Percentiles rank a stretch among this genome's conserved stretches.
Evolutionary conservation across 2,888 invertebrate genomes (phyloP).

Genomic region (Dryobota labecula): DNA sequence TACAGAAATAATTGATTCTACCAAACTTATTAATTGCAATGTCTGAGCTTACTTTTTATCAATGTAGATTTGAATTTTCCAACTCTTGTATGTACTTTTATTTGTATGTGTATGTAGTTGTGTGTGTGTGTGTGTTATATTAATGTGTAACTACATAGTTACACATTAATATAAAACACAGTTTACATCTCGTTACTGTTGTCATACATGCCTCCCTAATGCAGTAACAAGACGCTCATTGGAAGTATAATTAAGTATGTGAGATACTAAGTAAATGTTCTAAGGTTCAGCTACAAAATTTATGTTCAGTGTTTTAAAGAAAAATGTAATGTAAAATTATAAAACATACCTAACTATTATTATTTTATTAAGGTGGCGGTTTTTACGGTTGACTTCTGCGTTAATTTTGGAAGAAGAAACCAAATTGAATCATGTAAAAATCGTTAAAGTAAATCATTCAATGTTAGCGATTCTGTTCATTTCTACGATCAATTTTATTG

Average conservation of each 20-base stretch:
- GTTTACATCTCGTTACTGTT: slow-evolving; percentile 10
- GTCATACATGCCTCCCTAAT: slow-evolving; percentile 9
- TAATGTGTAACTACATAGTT: background rate
- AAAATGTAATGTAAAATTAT: background rate
- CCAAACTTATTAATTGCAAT: background rate
- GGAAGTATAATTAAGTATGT: slow-evolving; percentile 20
- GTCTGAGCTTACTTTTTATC: too few relatives aligned
- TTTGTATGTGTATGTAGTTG: too few relatives aligned
- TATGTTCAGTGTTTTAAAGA: background rate
- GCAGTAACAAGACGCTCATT: slow-evolving; percentile 48
- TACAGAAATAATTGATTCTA: background rate
- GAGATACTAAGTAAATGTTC: slow-evolving; percentile 20
- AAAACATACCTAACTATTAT: background rate
- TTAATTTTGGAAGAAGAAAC: background rate
- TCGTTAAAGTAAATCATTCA: background rate
- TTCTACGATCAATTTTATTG: slow-evolving; percentile 1
- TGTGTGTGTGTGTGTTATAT: too few relatives aligned
- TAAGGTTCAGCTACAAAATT: background rate
- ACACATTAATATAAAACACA: background rate
- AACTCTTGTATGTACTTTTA: too few relatives aligned
- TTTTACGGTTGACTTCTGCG: background rate
- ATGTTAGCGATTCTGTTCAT: background rate
- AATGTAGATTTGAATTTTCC: background rate
- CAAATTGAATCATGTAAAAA: background rate
- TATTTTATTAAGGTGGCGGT: background rate